These are phyloP conservation scores for Lerista edwardsae DNA, from an alignment of 2,797 vertebrate species.

Conservation along the genomic window DNA sequence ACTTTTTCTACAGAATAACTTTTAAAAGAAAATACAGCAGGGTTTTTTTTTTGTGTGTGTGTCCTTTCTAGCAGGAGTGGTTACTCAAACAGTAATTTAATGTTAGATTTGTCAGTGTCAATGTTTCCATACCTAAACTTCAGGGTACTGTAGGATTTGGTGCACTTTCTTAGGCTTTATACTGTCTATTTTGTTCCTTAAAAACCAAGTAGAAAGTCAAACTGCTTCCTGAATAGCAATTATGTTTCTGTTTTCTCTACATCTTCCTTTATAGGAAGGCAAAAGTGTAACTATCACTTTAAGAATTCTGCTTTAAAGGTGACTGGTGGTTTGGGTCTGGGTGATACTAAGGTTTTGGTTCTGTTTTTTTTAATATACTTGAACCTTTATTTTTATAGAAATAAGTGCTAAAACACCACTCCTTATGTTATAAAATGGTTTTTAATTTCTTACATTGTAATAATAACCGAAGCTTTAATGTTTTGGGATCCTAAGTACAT, in stretches of 20 bases:
- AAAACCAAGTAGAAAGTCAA: slow-evolving; percentile 21
- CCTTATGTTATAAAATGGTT: slow-evolving; percentile 43
- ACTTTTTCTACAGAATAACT: slow-evolving; percentile 5
- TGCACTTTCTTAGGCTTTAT: slow-evolving; percentile 37
- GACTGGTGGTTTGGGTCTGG: slow-evolving; percentile 37
- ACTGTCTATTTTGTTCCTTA: slow-evolving; percentile 35
- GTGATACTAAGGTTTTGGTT: slow-evolving; percentile 37
- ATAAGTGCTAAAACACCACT: slow-evolving; percentile 33
- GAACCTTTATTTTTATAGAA: slow-evolving; percentile 51
- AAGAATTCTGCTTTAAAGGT: slow-evolving; percentile 38
- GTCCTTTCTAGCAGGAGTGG: slow-evolving; percentile 29
- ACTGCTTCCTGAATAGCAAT: slow-evolving; percentile 50
- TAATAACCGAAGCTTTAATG: slow-evolving; percentile 43
- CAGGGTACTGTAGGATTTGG: slow-evolving; percentile 7
- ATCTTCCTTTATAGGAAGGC: slow-evolving; percentile 36
- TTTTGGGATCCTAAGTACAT: slow-evolving; percentile 24
- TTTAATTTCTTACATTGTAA: slow-evolving; percentile 55
- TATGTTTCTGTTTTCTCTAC: slow-evolving; percentile 27
- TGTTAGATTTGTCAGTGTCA: slow-evolving; percentile 20
- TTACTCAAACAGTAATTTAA: slow-evolving; percentile 43
- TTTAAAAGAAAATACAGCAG: slow-evolving; percentile 45
- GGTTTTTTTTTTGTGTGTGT: slow-evolving; percentile 41
- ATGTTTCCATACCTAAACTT: slow-evolving; percentile 45
- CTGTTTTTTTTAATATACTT: slow-evolving; percentile 40
- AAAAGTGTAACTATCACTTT: slow-evolving; percentile 24